phyloP scores from a whole-genome alignment of 2,888 invertebrate species.

The Callimorpha dominula region DNA sequence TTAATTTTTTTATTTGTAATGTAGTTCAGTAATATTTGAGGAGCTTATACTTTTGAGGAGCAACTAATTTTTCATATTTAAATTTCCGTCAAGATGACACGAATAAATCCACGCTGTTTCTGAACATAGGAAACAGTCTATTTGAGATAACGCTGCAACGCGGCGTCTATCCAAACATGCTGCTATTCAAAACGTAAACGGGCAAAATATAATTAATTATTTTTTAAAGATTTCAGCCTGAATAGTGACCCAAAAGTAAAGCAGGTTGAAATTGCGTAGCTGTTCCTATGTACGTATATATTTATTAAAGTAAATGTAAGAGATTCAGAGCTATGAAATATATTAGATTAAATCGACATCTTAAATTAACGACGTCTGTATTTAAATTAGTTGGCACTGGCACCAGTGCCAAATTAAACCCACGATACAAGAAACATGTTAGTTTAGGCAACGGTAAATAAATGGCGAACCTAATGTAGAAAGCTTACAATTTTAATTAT shows the following conservation, averaged over 20 bases:
- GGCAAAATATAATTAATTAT: no score
- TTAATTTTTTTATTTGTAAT: not conserved
- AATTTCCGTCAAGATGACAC: not conserved
- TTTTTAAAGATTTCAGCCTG: no score
- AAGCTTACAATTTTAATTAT: not conserved
- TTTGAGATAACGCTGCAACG: no score
- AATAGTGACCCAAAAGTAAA: no score
- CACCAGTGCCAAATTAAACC: not conserved
- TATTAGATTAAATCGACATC: not conserved
- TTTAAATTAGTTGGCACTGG: not conserved
- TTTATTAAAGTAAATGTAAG: no score
- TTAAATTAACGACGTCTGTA: not conserved
- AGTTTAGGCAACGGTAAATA: not conserved
- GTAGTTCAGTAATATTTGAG: not conserved
- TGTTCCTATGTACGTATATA: no score
- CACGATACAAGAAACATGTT: not conserved
- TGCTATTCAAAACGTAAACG: no score
- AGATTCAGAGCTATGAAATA: not conserved
- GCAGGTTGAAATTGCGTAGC: no score
- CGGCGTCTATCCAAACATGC: no score
- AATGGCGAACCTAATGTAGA: not conserved
- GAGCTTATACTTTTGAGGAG: no score
- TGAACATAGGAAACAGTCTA: no score
- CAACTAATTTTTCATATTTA: not conserved
- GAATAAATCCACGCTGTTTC: not conserved